Evolutionary conservation across 2,797 vertebrate species (phyloP).

Genomic region (Chaetophractus vellerosus): DNA sequence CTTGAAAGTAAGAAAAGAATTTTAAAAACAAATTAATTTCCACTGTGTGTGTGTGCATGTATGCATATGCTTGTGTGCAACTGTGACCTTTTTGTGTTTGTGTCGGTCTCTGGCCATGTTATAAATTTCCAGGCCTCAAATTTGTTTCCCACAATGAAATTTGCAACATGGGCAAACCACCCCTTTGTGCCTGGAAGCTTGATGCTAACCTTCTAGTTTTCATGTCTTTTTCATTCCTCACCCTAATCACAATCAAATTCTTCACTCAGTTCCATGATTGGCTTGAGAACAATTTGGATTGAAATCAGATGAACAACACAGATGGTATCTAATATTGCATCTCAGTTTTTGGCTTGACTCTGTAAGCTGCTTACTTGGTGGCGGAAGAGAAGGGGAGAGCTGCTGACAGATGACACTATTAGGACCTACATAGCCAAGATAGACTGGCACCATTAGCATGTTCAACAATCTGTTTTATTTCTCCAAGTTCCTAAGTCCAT

Average conservation of each 20-base stretch:
- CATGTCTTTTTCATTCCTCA: conserved; percentile 51
- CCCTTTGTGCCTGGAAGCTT: not conserved
- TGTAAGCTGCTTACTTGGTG: conserved; percentile 54
- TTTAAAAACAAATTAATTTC: not conserved
- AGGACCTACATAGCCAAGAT: conserved; percentile 33
- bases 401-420: conserved; percentile 35
- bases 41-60: not conserved
- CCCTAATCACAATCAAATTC: conserved; percentile 40
- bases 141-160: not conserved
- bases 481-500: conserved; percentile 37
- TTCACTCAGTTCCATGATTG: conserved; percentile 70
- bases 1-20: not conserved
- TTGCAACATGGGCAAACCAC: not conserved
- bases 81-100: not conserved
- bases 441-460: conserved; percentile 48
- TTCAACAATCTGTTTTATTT: conserved; percentile 69
- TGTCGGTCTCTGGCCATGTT: not conserved
- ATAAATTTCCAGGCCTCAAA: not conserved
- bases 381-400: conserved; percentile 28
- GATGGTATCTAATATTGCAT: conserved; percentile 74
- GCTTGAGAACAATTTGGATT: conserved; percentile 75
- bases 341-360: conserved; percentile 63
- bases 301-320: conserved; percentile 61
- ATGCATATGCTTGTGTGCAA: not conserved
- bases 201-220: conserved; percentile 25